These are phyloP conservation scores for Eubasilissa splendida DNA, from an alignment of 2,888 invertebrate species.

Conservation along the genomic window DNA sequence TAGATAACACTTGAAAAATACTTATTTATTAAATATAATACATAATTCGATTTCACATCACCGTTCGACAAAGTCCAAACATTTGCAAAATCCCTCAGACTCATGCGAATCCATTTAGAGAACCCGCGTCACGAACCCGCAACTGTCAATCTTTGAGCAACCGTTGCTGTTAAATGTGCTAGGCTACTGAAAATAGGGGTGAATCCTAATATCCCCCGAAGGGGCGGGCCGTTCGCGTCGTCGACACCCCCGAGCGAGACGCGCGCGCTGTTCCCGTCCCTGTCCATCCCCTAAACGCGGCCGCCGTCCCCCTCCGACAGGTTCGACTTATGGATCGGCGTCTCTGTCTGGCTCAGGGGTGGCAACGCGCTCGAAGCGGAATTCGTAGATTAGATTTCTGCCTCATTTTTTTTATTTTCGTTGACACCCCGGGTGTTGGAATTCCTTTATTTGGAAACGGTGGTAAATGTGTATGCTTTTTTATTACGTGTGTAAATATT, in stretches of 20 bases:
- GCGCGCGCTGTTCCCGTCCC: not conserved
- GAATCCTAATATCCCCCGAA: not conserved
- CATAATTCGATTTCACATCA: too few species aligned
- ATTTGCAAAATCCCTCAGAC: too few species aligned
- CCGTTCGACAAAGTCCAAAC: too few species aligned
- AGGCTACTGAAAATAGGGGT: conserved; percentile 29
- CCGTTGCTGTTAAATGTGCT: conserved; percentile 23
- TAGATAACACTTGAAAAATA: too few species aligned
- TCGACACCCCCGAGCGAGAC: conserved; percentile 34
- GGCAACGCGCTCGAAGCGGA: conserved; percentile 22
- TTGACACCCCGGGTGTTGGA: conserved; percentile 56
- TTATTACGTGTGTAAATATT: conserved; percentile 46
- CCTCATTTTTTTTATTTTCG: conserved; percentile 25
- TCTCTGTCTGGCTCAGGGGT: conserved; percentile 25
- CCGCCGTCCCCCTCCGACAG: conserved; percentile 4
- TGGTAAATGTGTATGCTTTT: conserved; percentile 35
- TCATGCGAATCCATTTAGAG: not conserved
- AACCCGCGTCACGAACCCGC: conserved; percentile 11
- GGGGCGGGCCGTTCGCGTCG: conserved; percentile 6
- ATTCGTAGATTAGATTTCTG: conserved; percentile 41
- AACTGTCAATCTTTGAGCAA: conserved; percentile 28
- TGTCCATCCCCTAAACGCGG: conserved; percentile 19
- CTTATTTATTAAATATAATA: too few species aligned
- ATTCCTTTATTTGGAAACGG: conserved; percentile 43
- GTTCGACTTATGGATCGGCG: not conserved